phyloP scores from a whole-genome alignment of 2,113 vertebrate species.

The Lamprotornis superbus region DNA sequence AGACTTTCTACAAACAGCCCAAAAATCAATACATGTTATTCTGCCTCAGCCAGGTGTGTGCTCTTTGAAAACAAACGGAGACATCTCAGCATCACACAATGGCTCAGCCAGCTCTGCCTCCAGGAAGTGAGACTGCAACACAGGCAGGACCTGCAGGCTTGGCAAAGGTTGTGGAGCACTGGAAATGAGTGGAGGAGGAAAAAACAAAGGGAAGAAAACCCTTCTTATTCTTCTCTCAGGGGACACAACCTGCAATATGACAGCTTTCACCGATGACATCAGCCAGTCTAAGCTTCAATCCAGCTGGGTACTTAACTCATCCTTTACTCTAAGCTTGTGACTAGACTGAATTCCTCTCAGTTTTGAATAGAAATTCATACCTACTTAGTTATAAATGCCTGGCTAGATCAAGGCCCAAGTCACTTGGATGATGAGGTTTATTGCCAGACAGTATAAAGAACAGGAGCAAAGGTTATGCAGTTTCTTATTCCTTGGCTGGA shows the following conservation, averaged over 20 bases:
- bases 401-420: neutral
- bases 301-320: neutral
- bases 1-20: neutral
- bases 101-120: neutral
- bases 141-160: neutral
- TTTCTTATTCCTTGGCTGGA: neutral
- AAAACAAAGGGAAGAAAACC: slow-evolving; percentile 25
- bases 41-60: neutral
- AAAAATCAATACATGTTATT: neutral
- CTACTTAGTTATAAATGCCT: slow-evolving; percentile 1
- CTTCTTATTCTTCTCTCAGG: neutral
- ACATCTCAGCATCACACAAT: neutral
- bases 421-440: neutral
- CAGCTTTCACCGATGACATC: neutral
- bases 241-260: neutral
- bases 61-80: slow-evolving; percentile 21
- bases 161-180: neutral
- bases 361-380: neutral
- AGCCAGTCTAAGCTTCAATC: neutral
- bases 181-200: neutral
- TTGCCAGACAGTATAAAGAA: neutral
- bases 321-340: neutral
- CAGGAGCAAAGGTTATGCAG: neutral
- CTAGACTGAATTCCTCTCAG: neutral
- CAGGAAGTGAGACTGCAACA: neutral